Evolutionary conservation across 2,797 vertebrate species (phyloP).

Genomic region (Iguana delicatissima): DNA sequence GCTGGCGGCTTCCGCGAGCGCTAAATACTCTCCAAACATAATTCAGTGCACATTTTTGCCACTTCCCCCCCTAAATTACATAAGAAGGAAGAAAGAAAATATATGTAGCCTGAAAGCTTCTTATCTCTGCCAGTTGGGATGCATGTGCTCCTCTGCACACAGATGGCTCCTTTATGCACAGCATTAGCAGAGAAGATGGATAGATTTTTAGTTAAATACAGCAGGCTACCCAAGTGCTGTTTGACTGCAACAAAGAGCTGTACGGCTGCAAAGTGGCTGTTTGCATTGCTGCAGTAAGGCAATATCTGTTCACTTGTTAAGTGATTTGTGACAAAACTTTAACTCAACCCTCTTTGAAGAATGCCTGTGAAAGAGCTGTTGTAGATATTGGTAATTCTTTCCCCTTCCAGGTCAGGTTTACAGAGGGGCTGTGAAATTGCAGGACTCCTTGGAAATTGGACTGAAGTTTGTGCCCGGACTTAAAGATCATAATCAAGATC

Average conservation of each 20-base stretch:
- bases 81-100: slow-evolving; percentile 45
- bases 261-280: not conserved
- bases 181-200: slow-evolving; percentile 26
- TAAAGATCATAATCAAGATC: no score
- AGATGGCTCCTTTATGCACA: slow-evolving; percentile 33
- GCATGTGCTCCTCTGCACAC: slow-evolving; percentile 27
- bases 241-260: not conserved
- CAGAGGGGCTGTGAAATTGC: no score
- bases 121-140: slow-evolving; percentile 35
- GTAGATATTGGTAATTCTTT: no score
- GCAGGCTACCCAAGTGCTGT: not conserved
- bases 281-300: not conserved
- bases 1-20: slow-evolving; percentile 40
- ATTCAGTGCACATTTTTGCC: slow-evolving; percentile 18
- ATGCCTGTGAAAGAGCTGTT: not conserved
- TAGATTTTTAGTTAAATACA: slow-evolving; percentile 34
- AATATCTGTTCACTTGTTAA: slow-evolving; percentile 1
- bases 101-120: slow-evolving; percentile 34
- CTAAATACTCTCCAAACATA: slow-evolving; percentile 38
- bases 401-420: no score
- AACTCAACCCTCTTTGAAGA: not conserved
- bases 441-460: no score
- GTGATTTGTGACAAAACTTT: slow-evolving; percentile 2
- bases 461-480: no score
- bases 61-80: slow-evolving; percentile 40